Evolutionary conservation across 2,888 invertebrate species (phyloP).

Genomic region (Odontothrips loti): DNA sequence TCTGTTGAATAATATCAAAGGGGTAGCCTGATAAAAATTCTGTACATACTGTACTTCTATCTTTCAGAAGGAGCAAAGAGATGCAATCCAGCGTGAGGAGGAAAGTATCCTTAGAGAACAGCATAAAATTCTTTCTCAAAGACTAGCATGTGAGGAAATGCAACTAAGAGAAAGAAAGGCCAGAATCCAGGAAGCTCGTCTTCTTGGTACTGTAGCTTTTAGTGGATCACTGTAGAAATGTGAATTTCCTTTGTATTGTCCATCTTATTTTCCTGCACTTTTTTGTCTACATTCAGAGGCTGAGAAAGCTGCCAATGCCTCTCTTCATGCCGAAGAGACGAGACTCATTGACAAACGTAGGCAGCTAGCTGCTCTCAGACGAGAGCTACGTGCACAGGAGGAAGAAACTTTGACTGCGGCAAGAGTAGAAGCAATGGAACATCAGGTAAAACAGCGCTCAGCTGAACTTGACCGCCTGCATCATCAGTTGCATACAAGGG

Average conservation of each 20-base stretch:
- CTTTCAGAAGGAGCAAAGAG: neutral
- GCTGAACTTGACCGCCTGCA: neutral
- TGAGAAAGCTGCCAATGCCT: slow-evolving; percentile 4
- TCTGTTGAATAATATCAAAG: no score
- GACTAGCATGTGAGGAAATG: neutral
- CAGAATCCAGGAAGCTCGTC: neutral
- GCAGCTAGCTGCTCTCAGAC: neutral
- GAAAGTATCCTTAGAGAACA: neutral
- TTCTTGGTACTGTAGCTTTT: neutral
- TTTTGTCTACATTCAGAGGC: neutral
- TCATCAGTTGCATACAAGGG: neutral
- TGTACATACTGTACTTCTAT: neutral
- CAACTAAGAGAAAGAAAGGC: neutral
- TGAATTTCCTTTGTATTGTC: neutral
- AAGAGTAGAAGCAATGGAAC: neutral
- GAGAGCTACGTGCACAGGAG: neutral
- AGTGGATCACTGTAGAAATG: neutral
- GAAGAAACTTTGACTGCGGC: neutral
- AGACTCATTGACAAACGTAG: neutral
- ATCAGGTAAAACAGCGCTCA: neutral
- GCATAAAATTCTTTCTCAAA: neutral
- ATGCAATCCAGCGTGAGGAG: neutral
- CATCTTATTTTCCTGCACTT: neutral
- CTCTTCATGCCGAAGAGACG: neutral
- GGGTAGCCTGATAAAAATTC: neutral